phyloP scores from a whole-genome alignment of 2,113 vertebrate species.

The Ictalurus furcatus region DNA sequence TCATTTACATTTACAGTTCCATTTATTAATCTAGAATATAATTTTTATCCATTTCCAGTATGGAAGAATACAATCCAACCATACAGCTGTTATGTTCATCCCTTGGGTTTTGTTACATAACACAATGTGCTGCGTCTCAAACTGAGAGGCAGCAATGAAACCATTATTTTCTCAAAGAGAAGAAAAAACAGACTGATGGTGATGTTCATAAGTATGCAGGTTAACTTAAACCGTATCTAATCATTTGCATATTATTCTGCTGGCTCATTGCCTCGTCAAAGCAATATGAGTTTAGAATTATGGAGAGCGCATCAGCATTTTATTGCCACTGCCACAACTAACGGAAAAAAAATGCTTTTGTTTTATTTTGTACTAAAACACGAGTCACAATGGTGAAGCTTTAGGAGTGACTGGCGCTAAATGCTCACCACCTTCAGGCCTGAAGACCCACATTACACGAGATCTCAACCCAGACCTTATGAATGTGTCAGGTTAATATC shows the following conservation, averaged over 20 bases:
- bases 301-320: constrained; percentile 43
- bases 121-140: not conserved
- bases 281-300: constrained; percentile 12
- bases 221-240: not conserved
- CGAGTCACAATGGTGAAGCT: constrained; percentile 66
- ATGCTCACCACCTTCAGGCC: constrained; percentile 60
- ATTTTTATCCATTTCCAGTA: not conserved
- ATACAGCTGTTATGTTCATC: constrained; percentile 3
- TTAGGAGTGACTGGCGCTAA: constrained; percentile 19
- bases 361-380: constrained; percentile 50
- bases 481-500: not conserved
- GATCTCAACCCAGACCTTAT: not conserved
- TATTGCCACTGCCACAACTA: constrained; percentile 26
- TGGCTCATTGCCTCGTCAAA: constrained; percentile 33
- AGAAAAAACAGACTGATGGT: not conserved
- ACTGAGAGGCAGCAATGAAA: not conserved
- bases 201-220: too few relatives aligned
- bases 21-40: not conserved
- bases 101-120: not conserved
- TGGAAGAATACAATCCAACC: not conserved
- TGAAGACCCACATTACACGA: constrained; percentile 47
- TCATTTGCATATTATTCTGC: constrained; percentile 17
- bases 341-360: not conserved
- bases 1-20: not conserved
- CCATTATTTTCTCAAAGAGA: not conserved